Conservation (phyloP, 2,113 vertebrate species). For the Falco punctatus region DNA sequence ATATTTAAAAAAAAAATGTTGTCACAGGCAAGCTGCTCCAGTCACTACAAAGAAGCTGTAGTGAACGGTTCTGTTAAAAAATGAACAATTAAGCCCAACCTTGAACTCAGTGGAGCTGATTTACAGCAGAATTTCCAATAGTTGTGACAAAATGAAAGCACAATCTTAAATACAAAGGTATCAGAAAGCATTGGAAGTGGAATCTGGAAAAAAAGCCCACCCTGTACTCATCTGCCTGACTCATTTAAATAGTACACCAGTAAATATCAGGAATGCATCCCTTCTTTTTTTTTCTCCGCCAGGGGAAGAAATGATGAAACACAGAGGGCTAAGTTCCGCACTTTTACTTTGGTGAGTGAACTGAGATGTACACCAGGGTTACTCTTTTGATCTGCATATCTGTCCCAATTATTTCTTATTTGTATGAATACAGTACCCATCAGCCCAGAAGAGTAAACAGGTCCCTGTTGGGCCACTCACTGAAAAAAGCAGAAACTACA, state of each 20-base stretch:
- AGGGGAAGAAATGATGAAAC: neutral
- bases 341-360: neutral
- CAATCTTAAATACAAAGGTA: neutral
- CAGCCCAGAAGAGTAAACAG: neutral
- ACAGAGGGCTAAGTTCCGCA: neutral
- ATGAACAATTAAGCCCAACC: neutral
- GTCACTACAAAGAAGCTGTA: neutral
- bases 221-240: neutral
- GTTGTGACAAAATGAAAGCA: neutral
- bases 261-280: neutral
- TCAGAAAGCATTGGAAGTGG: neutral
- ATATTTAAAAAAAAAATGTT: neutral
- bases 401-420: neutral
- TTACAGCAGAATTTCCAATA: neutral
- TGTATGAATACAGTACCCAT: neutral
- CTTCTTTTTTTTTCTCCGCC: neutral
- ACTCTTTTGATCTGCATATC: neutral
- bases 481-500: neutral
- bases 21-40: neutral
- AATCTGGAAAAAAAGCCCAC: neutral
- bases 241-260: neutral
- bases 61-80: neutral
- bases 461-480: neutral
- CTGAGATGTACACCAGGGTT: neutral
- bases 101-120: neutral